Base-by-base conservation (phyloP, 2,888 invertebrate species). In the Acrocyrtus sp. region DNA sequence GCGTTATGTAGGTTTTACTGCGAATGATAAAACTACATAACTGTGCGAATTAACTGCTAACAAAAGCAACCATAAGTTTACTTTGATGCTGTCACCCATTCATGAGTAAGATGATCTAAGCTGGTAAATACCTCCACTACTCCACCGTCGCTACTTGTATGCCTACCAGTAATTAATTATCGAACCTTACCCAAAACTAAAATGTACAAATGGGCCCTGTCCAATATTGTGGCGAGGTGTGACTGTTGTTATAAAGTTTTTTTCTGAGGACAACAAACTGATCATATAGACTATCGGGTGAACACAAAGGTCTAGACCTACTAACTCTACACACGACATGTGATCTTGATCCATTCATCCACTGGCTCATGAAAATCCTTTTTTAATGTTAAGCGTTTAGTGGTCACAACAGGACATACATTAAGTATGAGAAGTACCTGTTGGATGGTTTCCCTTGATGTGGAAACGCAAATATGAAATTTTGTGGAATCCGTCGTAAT, bases 271-370 rank as follows among this genome's bases (percentile, higher is more conserved):
- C 22, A 22, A 57, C 22, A 26, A 47, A 34, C 54, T 29, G n/a
- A 34, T 24, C n/a, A n/a, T 6, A 26, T 29, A 17, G n/a, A 27
- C 41, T 24, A 43, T 69, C 62, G 48, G 69, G 47, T 60, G 62
- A 39, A 41, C 22, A 29, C 22, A 56, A 69, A 69, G 72, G 51
- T 72, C 72, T 72, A 72, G 72, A 72, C 72, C 72, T 65, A 72
- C 24, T 48, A 72, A 63, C 24, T 58, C 53, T n/a, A n/a, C 51
- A 34, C 34, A 48, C 0, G 34, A 34, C 34, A 45, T 45, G 27
- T 58, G 70, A 62, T 70, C 72, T 72, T 65, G 72, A 72, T 63
- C 72, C 53, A 50, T 53, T 72, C 65, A 72, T 51, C 65, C 72
- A 72, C 60, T 72, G 45, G 54, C 39, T 72, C 60, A 60, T 72